Evolutionary conservation across 2,888 invertebrate genomes (phyloP), one percentile per base, ranked within the genome.

Genomic region (Brassicogethes aeneus): DNA sequence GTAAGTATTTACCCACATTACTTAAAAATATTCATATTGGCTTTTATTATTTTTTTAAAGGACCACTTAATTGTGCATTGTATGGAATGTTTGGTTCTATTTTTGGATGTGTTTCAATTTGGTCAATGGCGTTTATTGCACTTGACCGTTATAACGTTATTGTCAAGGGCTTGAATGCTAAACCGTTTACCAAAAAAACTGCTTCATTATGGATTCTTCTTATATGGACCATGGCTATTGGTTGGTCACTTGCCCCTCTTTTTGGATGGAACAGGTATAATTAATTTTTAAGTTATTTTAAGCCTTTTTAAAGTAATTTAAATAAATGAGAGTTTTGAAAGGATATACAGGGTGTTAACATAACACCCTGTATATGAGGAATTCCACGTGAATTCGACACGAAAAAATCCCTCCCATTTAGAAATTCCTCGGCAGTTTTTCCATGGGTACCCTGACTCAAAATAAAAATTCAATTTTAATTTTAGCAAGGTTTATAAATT

Each of bases 141-240:
- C 77, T 91, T 59, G 94, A 94, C 66, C 79, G 94, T 54, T 94
- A 93, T 75, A 88, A 90, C 65, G 93, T 93, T 42, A 94, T 94
- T 62, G 92, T 93, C 30, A 89, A 89, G 69, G 88, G 91, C 54
- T 75, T 93, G 55, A 80, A 89, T 39, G 92, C 85, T n/a, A 81
- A 85, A 56, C 89, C 89, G 15, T 75, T 92, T 76, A 85, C 85
- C 37, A 85, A 80, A 59, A 87, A 83, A 55, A 80, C 84, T 48
- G 87, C 89, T 31, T 68, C 88, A 47, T 65, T 86, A 34, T 79
- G 87, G 57, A 86, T 93, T 51, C 66, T 86, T 2, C 73, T 78
- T 31, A 82, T 91, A 48, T 93, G 92, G 91, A 36, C 70, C 1
- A 84, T 87, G 71, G 76, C 86, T 3, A 66, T 80, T 36, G 72